phyloP scores from a whole-genome alignment of 2,888 invertebrate genomes.

The Ochlodes sylvanus region DNA sequence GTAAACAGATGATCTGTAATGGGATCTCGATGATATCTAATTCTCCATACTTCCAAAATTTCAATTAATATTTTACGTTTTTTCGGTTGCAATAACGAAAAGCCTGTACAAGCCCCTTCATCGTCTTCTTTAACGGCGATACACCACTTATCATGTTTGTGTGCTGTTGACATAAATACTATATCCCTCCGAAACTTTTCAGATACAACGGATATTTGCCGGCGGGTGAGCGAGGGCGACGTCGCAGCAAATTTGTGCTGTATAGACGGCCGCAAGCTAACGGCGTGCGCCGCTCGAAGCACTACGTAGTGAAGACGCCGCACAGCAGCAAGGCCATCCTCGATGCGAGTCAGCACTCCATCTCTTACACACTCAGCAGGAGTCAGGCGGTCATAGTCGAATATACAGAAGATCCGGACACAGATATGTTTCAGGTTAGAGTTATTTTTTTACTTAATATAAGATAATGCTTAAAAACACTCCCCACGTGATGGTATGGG shows the following conservation, averaged over 20 bases:
- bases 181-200: constrained; percentile 40
- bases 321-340: constrained; percentile 97
- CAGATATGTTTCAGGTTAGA: constrained; percentile 99
- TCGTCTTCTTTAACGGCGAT: no score
- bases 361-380: constrained; percentile 97
- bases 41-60: no score
- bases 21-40: no score
- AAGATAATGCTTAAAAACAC: no score
- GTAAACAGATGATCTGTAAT: no score
- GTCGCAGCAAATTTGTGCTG: constrained; percentile 97
- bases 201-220: constrained; percentile 98
- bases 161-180: background rate
- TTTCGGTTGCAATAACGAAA: no score
- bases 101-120: no score
- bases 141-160: no score
- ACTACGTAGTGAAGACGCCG: constrained; percentile 98
- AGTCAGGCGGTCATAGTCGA: constrained; percentile 99
- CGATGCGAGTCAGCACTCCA: constrained; percentile 97
- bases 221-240: constrained; percentile 96
- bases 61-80: no score
- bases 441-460: no score
- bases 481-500: no score
- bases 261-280: constrained; percentile 93
- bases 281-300: constrained; percentile 97
- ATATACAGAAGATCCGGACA: constrained; percentile 97